Percentiles rank a stretch among this genome's conserved stretches.
phyloP scores from a whole-genome alignment of 2,888 invertebrate genomes.

The Eristalis tenax region DNA sequence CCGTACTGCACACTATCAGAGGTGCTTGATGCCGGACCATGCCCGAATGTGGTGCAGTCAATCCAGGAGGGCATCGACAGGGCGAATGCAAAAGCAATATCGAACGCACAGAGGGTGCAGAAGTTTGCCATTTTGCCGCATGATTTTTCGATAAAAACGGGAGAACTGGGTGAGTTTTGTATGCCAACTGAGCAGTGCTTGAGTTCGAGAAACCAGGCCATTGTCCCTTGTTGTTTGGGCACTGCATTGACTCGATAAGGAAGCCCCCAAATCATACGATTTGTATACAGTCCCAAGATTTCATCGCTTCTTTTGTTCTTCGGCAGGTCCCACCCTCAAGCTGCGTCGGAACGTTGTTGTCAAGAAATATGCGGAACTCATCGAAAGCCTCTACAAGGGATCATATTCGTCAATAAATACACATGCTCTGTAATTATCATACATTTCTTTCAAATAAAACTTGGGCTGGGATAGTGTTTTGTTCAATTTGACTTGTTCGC shows the following conservation, averaged over 20 bases:
- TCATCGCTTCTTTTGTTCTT: not conserved
- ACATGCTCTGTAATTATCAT: not conserved
- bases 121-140: constrained; percentile 91
- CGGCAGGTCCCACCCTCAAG: constrained; percentile 91
- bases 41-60: constrained; percentile 84
- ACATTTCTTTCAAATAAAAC: not conserved
- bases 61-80: constrained; percentile 89
- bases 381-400: constrained; percentile 83
- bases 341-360: constrained; percentile 88
- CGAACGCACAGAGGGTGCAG: constrained; percentile 93
- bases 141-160: constrained; percentile 92
- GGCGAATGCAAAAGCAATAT: constrained; percentile 89
- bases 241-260: too few species aligned
- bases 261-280: too few species aligned
- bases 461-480: not conserved
- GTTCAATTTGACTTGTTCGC: not conserved
- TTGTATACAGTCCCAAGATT: too few species aligned
- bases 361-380: constrained; percentile 89
- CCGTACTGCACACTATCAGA: constrained; percentile 87
- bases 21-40: constrained; percentile 84
- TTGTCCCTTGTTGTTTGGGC: too few species aligned
- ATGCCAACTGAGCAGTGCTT: constrained; percentile 32
- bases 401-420: not conserved
- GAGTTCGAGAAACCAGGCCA: constrained; percentile 32
- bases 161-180: constrained; percentile 85